Base-by-base conservation (phyloP, 2,888 invertebrate species). In the Minunthozetes semirufus region DNA sequence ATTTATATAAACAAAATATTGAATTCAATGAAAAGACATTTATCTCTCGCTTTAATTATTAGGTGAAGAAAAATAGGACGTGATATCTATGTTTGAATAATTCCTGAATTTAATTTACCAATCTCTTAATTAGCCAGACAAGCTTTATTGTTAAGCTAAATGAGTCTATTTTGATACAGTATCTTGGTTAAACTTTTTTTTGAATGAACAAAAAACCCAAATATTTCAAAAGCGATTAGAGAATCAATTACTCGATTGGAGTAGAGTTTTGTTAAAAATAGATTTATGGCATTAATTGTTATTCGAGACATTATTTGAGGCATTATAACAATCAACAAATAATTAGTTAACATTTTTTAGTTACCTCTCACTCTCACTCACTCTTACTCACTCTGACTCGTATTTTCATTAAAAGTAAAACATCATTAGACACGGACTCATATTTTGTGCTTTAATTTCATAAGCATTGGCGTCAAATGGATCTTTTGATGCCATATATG, bases 321-420 rank as follows among this genome's bases (percentile, higher is more conserved):
- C 68, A 46, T 68, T 42, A 68, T 1, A 70, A 70, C 70, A 70
- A 70, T 70, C 70, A 70, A 70, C 70, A 59, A 53, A 72, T 59
- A 72, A 72, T 72, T 72, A 72, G 72, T 19, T 50, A 72, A 38
- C 53, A 53, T 56, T 72, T 71, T n/a, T 72, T 72, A 72, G 56
- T 72, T 72, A 72, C 72, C 48, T 72, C 38, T 72, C 72, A 72
- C 42, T 68, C 46, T n/a, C 53, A n/a, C n/a, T n/a, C n/a, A n/a
- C n/a, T n/a, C n/a, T n/a, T n/a, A n/a, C n/a, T n/a, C n/a, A n/a
- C 15, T 19, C n/a, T 9, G 56, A 17, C 50, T 50, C 50, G 19
- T 27, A 72, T 72, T 72, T 72, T 72, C 72, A 72, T 72, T 72
- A 72, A 42, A 72, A 59, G 33, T 53, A 25, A 72, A 72, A 72